phyloP scores from a whole-genome alignment of 2,888 invertebrate species.

The Caenorhabditis sp. region DNA sequence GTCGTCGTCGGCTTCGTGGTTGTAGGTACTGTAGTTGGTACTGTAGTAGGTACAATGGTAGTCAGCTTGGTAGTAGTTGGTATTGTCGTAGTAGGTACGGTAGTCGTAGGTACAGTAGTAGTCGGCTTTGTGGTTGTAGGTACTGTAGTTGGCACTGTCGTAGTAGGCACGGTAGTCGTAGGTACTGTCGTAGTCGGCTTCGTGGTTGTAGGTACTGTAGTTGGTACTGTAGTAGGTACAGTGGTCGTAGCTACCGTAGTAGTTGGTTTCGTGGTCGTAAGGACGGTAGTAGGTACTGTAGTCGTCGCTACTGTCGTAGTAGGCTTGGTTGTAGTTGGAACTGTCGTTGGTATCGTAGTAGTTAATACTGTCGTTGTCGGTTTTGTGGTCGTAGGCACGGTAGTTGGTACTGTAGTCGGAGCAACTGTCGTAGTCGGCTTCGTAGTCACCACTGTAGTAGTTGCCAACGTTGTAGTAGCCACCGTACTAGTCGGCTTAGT shows the following conservation, averaged over 20 bases:
- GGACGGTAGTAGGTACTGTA: not conserved
- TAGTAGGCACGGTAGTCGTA: not conserved
- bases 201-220: not conserved
- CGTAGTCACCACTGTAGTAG: not conserved
- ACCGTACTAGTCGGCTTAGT: not conserved
- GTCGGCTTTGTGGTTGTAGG: not conserved
- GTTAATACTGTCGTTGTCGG: not conserved
- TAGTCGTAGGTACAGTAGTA: not conserved
- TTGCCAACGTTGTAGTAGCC: not conserved
- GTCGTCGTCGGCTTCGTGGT: not conserved
- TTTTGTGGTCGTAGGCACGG: not conserved
- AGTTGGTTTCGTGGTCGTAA: conserved; percentile 1
- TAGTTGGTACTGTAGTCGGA: not conserved
- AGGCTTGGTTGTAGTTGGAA: conserved; percentile 3
- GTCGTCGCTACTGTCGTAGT: conserved; percentile 17
- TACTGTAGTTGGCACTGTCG: not conserved
- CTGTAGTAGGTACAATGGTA: not conserved
- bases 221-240: not conserved
- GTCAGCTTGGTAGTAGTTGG: conserved; percentile 3
- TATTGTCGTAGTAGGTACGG: not conserved
- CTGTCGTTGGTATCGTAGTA: conserved; percentile 8
- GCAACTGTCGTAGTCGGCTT: not conserved
- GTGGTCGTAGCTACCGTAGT: conserved; percentile 6
- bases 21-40: not conserved
- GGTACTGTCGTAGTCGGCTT: not conserved